These are phyloP conservation scores for Noctua janthina DNA, from an alignment of 2,888 invertebrate genomes.

Conservation along the genomic window DNA sequence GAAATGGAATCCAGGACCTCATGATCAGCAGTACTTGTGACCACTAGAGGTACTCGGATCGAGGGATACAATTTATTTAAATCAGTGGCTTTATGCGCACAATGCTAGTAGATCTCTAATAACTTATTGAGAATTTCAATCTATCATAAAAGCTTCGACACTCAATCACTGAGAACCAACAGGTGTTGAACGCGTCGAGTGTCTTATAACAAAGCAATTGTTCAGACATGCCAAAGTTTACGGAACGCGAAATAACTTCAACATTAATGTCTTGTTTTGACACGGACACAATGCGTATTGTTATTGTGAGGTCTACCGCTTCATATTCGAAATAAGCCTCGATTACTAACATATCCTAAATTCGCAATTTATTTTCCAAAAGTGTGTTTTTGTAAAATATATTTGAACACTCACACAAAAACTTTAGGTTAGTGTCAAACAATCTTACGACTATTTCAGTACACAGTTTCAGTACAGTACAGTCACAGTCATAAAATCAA, in stretches of 20 bases:
- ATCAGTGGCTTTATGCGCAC: too few species aligned
- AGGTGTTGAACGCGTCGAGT: constrained; percentile 12
- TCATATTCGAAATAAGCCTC: neutral
- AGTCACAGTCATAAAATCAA: neutral
- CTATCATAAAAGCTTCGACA: neutral
- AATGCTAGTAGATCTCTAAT: neutral
- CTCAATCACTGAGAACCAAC: constrained; percentile 7
- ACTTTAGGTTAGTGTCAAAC: neutral
- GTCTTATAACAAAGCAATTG: constrained; percentile 17
- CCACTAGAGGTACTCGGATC: neutral
- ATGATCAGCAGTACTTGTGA: neutral
- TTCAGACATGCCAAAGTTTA: constrained; percentile 20
- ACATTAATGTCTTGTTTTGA: constrained; percentile 18
- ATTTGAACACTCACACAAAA: neutral
- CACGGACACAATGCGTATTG: constrained; percentile 14
- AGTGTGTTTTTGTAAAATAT: neutral
- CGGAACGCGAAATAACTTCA: constrained; percentile 5
- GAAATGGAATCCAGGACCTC: neutral
- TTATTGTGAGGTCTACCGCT: neutral
- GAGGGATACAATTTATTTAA: neutral
- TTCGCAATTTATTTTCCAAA: neutral
- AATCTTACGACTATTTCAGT: neutral
- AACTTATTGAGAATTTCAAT: neutral
- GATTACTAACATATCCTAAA: neutral
- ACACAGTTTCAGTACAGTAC: too few species aligned